Conservation (phyloP, 1,140 invertebrate species). For the Bombyx mandarina region DNA sequence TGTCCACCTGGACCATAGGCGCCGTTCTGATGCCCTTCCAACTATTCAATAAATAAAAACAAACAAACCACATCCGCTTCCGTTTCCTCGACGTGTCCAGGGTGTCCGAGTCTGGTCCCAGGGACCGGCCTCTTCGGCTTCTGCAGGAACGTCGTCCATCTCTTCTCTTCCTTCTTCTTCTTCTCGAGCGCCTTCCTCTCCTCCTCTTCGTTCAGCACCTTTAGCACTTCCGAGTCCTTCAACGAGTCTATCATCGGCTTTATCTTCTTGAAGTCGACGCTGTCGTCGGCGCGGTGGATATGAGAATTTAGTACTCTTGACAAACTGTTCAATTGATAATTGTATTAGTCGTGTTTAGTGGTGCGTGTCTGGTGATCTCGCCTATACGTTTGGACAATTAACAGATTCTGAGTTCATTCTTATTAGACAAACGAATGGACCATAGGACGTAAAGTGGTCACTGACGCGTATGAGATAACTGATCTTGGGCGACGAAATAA, state of each 20-base stretch:
- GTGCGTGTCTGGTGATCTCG: too few relatives aligned
- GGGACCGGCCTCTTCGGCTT: slow-evolving; percentile 77
- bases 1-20: too few relatives aligned
- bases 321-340: slow-evolving; percentile 15
- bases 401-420: too few relatives aligned
- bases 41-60: not conserved
- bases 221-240: slow-evolving; percentile 79
- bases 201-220: slow-evolving; percentile 73
- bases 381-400: too few relatives aligned
- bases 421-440: too few relatives aligned
- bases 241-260: slow-evolving; percentile 75
- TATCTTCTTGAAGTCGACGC: slow-evolving; percentile 76
- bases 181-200: slow-evolving; percentile 63
- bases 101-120: slow-evolving; percentile 53
- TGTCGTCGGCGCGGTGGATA: slow-evolving; percentile 44
- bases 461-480: too few relatives aligned
- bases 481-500: too few relatives aligned
- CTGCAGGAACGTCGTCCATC: slow-evolving; percentile 80
- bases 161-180: slow-evolving; percentile 72
- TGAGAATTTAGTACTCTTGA: slow-evolving; percentile 43
- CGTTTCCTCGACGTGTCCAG: slow-evolving; percentile 20
- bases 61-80: slow-evolving; percentile 22
- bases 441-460: too few relatives aligned
- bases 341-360: too few relatives aligned
- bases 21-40: too few relatives aligned